Conservation (phyloP, 2,888 invertebrate species). For the Onchidella celtica region DNA sequence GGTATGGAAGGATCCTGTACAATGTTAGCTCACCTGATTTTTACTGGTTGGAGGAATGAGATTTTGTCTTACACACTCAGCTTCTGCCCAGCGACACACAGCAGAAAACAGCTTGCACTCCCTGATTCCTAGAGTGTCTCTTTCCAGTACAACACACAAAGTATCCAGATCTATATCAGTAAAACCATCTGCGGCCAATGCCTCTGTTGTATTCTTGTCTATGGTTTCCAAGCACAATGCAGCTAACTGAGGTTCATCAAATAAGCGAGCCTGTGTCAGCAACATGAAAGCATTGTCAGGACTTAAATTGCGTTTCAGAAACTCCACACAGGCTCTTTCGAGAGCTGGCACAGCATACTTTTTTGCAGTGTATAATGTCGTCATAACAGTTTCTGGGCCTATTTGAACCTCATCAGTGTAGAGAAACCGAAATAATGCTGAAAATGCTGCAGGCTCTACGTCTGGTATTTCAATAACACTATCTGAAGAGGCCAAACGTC, state of each 20-base stretch:
- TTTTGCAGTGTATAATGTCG: conserved; percentile 91
- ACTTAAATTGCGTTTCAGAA: conserved; percentile 87
- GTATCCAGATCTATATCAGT: conserved; percentile 91
- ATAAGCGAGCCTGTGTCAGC: conserved; percentile 87
- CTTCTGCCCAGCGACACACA: conserved; percentile 78
- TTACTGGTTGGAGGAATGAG: conserved; percentile 84
- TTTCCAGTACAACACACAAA: conserved; percentile 87
- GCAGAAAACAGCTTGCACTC: conserved; percentile 88
- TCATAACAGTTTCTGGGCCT: conserved; percentile 92
- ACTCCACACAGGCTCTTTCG: conserved; percentile 91
- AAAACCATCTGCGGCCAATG: conserved; percentile 89
- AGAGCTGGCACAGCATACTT: conserved; percentile 92
- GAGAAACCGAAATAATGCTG: conserved; percentile 85
- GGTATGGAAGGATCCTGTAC: too few relatives aligned
- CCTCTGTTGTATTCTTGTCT: conserved; percentile 90
- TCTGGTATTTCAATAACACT: conserved; percentile 89
- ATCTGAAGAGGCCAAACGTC: conserved; percentile 79
- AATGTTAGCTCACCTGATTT: conserved; percentile 86
- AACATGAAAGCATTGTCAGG: conserved; percentile 92
- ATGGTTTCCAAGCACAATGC: conserved; percentile 90
- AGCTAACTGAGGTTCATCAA: conserved; percentile 91
- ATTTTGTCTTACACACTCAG: conserved; percentile 86
- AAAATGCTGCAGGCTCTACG: conserved; percentile 90
- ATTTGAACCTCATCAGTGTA: conserved; percentile 92
- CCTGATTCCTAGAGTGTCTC: conserved; percentile 89